Base-by-base conservation (phyloP, 2,888 invertebrate species). In the Spodoptera exigua region DNA sequence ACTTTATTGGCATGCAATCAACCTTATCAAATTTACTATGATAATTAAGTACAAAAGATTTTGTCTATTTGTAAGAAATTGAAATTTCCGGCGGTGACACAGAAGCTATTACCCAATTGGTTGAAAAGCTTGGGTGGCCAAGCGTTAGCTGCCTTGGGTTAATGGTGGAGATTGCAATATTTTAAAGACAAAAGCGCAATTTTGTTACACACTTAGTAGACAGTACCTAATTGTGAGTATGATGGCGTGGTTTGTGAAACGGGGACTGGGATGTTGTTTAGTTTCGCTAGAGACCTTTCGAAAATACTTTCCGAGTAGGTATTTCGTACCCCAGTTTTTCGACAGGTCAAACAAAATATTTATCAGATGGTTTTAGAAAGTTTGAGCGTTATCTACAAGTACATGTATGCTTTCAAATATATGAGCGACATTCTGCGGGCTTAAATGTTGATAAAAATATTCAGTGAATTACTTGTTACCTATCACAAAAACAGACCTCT, bases 61-160 rank as follows among this genome's bases (percentile, higher is more conserved):
- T 21, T 27, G 27, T 27, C 27, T 27, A 27, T 27, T 27, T 27
- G 27, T 27, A 27, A 27, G 27, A 27, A 5, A 27, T 27, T 27
- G 5, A 27, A 27, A 27, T 0, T 27, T 9, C 27, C 27, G 27
- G 5, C 5, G 32, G 36, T 60, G 61, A 45, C 67, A 40, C 10
- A 12, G 43, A 59, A 40, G 7, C 12, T 14, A 52, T 71, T 60
- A 41, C 60, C 39, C 43, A 56, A 67, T 35, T 60, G 32, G 7
- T 54, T 49, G 64, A 66, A 61, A 66, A 76, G 81, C 70, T 79
- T 81, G 81, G 68, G 57, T 65, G 67, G 59, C 73, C 82, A 82
- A 79, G 78, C 82, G 80, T 75, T 53, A 69, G 54, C 40, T 56
- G 61, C 81, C 81, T 80, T 79, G 80, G 56, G 44, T 46, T 27